A percentile compares a stretch with the other conserved stretches of the same genome.
Conservation (phyloP, 2,888 invertebrate species). For the Hypomecis atomaria region DNA sequence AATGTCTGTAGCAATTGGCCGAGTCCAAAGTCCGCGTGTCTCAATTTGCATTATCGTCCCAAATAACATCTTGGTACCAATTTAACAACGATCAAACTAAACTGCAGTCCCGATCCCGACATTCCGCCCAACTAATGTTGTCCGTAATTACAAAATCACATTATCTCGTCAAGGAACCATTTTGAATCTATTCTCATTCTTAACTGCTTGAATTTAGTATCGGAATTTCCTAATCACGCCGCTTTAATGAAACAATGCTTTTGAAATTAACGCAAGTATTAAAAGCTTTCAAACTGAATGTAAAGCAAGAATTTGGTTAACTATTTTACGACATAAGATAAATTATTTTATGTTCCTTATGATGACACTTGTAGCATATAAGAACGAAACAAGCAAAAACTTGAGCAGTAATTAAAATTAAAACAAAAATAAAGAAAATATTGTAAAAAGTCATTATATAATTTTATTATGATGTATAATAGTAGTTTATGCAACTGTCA, state of each 20-base stretch:
- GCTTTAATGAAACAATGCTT: background rate
- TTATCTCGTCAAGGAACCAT: constrained; percentile 4
- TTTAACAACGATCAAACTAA: background rate
- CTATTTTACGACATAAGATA: too few relatives aligned
- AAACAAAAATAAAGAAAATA: too few relatives aligned
- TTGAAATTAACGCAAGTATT: background rate
- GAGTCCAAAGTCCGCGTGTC: background rate
- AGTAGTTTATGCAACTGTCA: too few relatives aligned
- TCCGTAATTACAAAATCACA: constrained; percentile 16
- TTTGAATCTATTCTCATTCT: constrained; percentile 10
- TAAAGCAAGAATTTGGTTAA: too few relatives aligned
- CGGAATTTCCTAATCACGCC: constrained; percentile 13
- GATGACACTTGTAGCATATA: too few relatives aligned
- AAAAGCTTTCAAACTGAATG: background rate
- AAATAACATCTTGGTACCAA: constrained; percentile 7
- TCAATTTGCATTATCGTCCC: background rate
- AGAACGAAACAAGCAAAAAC: too few relatives aligned
- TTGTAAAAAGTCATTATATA: too few relatives aligned
- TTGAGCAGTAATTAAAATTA: too few relatives aligned
- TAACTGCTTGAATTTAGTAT: constrained; percentile 4
- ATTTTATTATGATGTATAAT: too few relatives aligned
- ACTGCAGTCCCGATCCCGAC: constrained; percentile 4
- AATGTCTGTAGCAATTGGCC: too few relatives aligned
- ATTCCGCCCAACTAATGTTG: constrained; percentile 9
- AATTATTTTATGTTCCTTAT: too few relatives aligned